These are phyloP conservation scores for Hololepta plana DNA, from an alignment of 2,888 invertebrate genomes.

Conservation along the genomic window DNA sequence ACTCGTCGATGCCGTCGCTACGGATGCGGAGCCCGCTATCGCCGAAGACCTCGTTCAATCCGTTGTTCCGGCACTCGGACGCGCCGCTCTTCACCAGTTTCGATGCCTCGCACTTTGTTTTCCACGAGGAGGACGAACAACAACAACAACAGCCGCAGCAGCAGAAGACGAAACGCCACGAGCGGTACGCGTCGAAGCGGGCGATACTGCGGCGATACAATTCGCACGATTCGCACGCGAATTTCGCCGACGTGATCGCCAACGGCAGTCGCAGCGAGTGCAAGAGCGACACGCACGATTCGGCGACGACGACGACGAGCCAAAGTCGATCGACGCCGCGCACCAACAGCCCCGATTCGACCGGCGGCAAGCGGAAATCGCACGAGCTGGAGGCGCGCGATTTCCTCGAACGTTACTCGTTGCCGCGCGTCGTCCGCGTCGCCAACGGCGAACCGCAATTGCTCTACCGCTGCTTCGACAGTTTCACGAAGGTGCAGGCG, in stretches of 20 bases:
- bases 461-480: conserved; percentile 41
- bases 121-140: conserved; percentile 13
- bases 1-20: conserved; percentile 25
- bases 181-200: conserved; percentile 21
- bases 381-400: conserved; percentile 28
- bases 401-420: conserved; percentile 40
- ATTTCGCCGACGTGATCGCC: conserved; percentile 27
- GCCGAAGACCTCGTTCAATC: conserved; percentile 20
- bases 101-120: conserved; percentile 23
- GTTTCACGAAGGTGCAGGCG: conserved; percentile 43
- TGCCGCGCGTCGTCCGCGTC: conserved; percentile 40
- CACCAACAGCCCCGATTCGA: conserved; percentile 16
- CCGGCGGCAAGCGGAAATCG: conserved; percentile 15
- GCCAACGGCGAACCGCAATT: conserved; percentile 40
- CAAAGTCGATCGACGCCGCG: conserved; percentile 13
- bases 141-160: conserved; percentile 9
- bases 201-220: conserved; percentile 24
- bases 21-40: conserved; percentile 19
- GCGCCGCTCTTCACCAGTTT: conserved; percentile 22
- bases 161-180: conserved; percentile 11
- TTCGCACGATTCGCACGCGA: conserved; percentile 27
- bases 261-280: conserved; percentile 28
- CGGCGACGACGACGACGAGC: too few species aligned
- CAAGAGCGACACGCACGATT: conserved; percentile 18
- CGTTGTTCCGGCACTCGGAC: conserved; percentile 19